These are phyloP conservation scores for Myotis davidii DNA, from an alignment of 2,113 vertebrate species.

Conservation along the genomic window DNA sequence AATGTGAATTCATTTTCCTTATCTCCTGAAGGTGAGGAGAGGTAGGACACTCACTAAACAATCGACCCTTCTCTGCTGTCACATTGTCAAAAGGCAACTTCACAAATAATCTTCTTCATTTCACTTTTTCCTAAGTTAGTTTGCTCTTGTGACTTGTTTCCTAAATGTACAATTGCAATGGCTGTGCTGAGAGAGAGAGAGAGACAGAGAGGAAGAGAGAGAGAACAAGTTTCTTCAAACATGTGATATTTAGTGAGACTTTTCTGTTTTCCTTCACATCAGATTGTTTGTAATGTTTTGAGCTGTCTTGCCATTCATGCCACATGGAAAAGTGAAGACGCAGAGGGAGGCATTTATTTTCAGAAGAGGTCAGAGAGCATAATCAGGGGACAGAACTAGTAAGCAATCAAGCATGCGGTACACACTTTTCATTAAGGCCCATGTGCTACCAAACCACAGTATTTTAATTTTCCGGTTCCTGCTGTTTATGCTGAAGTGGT, in stretches of 20 bases:
- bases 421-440: constrained; percentile 71
- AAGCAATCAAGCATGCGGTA: constrained; percentile 66
- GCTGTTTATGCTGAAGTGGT: constrained; percentile 62
- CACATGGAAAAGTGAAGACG: constrained; percentile 73
- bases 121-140: not conserved
- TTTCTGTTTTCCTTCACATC: constrained; percentile 70
- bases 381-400: constrained; percentile 72
- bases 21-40: not conserved
- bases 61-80: not conserved
- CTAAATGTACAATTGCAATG: not conserved
- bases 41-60: not conserved
- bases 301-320: constrained; percentile 62
- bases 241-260: constrained; percentile 53
- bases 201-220: not conserved
- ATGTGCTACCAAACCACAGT: constrained; percentile 69
- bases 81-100: not conserved
- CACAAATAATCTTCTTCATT: not conserved
- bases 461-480: constrained; percentile 71
- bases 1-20: not conserved
- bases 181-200: not conserved
- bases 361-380: constrained; percentile 71
- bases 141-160: not conserved
- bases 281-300: constrained; percentile 71
- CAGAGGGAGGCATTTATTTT: constrained; percentile 62
- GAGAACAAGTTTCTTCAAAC: constrained; percentile 9